These are phyloP conservation scores for Matsumurasca onukii DNA, from an alignment of 1,140 invertebrate species.

Conservation along the genomic window DNA sequence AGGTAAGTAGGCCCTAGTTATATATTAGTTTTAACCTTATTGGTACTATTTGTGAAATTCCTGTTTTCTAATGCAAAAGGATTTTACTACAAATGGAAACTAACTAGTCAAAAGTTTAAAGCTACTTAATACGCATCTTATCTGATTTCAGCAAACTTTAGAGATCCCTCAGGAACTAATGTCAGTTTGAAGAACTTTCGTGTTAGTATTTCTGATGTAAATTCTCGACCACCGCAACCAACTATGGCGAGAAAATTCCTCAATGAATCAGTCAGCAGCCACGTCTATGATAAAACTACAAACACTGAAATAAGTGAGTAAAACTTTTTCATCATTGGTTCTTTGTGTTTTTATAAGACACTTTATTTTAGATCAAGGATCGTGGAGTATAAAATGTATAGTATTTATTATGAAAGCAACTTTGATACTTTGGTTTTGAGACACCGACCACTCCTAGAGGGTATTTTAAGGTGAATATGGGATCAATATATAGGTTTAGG, in stretches of 20 bases:
- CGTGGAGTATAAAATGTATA: background rate
- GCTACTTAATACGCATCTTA: constrained; percentile 8
- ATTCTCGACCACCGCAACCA: constrained; percentile 77
- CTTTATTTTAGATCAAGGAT: background rate
- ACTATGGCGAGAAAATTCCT: constrained; percentile 80
- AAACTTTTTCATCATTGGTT: too few species aligned
- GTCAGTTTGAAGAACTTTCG: constrained; percentile 77
- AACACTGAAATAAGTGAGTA: constrained; percentile 52
- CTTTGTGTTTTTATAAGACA: too few species aligned
- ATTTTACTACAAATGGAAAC: too few species aligned
- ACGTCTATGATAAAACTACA: constrained; percentile 63
- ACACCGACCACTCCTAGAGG: background rate
- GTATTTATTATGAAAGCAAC: background rate
- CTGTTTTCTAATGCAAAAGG: too few species aligned
- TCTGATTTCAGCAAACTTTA: constrained; percentile 66
- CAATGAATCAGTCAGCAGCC: constrained; percentile 79
- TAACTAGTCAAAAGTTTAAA: constrained; percentile 5
- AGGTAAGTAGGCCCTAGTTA: constrained; percentile 54
- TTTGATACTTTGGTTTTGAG: background rate
- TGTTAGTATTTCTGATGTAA: constrained; percentile 78
- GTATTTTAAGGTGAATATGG: background rate
- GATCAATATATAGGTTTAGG: background rate
- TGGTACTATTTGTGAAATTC: too few species aligned
- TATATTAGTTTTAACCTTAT: constrained; percentile 16
- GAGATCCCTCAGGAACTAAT: constrained; percentile 75